Base-by-base conservation (phyloP, 2,113 vertebrate genomes). In the Malurus elegans region DNA sequence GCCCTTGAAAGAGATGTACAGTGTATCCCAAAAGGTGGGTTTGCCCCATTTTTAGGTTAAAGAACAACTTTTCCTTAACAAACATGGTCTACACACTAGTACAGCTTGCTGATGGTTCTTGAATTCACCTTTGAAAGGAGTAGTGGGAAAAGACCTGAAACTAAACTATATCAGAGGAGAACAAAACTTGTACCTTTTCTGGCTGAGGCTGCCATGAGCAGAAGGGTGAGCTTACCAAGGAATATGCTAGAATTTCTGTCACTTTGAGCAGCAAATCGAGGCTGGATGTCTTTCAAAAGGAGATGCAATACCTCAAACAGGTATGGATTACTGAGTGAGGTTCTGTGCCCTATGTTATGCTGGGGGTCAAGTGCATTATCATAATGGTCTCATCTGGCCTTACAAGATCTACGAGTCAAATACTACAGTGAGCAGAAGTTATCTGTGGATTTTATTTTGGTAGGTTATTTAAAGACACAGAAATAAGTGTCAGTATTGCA, bases 351-450 rank as follows among this genome's bases (percentile, higher is more conserved):
- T 90, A 36, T 69, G 69, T 88, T 88, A 48, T 32, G n/a, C 60
- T 48, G 36, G 12, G n/a, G 64, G 64, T 86, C 92, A 88, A 76
- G 40, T 0, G 0, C 36, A 61, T 95, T 86, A 81, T 84, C 75
- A 57, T 88, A 93, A 86, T 93, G 86, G 60, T 83, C 57, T 78
- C 61, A 50, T 79, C 40, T 88, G 75, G 44, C 86, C 72, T 90
- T 81, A 64, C 50, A 92, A 70, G 56, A 91, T 74, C 51, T 79
- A 1, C 32, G 60, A 94, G 87, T 93, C 86, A 96, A 87, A 82
- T 73, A 90, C 61, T 69, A 57, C 32, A 78, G 34, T 1, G 2
- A 57, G 25, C 38, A 86, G 78, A 91, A 92, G 56, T 92, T 88
- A 36, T 75, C 31, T 64, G 40, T 72, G 73, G 28, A 66, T 92